Evolutionary conservation across 2,888 invertebrate species (phyloP).

Genomic region (Colletes collaris): DNA sequence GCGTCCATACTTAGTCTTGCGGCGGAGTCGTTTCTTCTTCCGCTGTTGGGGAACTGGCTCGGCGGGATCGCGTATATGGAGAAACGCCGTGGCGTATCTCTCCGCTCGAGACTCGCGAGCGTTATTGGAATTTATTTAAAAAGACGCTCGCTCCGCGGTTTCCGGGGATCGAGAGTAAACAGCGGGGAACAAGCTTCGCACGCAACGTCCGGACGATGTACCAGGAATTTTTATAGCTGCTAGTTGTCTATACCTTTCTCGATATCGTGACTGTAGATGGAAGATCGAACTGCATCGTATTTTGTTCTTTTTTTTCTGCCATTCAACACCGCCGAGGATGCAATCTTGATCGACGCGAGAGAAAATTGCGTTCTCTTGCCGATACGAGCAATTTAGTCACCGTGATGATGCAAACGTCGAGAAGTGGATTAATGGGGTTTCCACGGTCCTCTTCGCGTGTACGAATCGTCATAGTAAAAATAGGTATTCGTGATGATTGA

Average conservation of each 20-base stretch:
- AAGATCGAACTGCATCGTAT: too few species aligned
- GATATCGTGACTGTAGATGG: too few species aligned
- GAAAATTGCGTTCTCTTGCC: too few species aligned
- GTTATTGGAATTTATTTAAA: conserved; percentile 44
- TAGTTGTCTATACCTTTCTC: not conserved
- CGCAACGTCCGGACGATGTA: not conserved
- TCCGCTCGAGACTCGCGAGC: not conserved
- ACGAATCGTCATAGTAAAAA: too few species aligned
- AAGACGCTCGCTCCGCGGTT: conserved; percentile 4
- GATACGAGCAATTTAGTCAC: too few species aligned
- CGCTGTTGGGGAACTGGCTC: conserved; percentile 37
- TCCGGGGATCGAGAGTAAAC: conserved; percentile 16
- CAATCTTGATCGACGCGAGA: too few species aligned
- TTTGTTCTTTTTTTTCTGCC: too few species aligned
- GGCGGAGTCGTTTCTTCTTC: conserved; percentile 44
- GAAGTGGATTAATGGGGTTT: too few species aligned
- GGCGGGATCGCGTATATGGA: conserved; percentile 30
- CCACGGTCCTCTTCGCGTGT: too few species aligned
- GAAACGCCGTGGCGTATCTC: conserved; percentile 18
- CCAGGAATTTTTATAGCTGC: not conserved
- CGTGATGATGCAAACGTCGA: too few species aligned
- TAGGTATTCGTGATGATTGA: too few species aligned
- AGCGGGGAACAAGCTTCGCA: conserved; percentile 4
- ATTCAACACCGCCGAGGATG: too few species aligned
- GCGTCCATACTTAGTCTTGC: conserved; percentile 45